These are phyloP conservation scores for Sturnus vulgaris DNA, from an alignment of 2,113 vertebrate genomes.

Conservation along the genomic window DNA sequence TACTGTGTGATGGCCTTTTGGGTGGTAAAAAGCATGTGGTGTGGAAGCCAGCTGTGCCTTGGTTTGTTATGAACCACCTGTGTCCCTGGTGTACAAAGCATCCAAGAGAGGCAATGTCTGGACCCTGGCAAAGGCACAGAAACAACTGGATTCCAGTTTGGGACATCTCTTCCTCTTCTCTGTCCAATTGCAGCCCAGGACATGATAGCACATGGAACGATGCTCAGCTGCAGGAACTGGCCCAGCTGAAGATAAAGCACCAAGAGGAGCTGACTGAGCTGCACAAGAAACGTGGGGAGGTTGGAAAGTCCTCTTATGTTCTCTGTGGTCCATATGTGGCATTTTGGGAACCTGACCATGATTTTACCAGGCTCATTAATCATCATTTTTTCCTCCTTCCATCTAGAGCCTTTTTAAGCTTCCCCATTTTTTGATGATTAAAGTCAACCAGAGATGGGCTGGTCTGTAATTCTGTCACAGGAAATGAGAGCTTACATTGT, in stretches of 20 bases:
- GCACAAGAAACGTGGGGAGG: conserved; percentile 97
- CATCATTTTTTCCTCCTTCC: neutral
- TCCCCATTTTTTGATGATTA: neutral
- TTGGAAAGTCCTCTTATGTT: conserved; percentile 16
- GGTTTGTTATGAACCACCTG: neutral
- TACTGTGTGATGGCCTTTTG: neutral
- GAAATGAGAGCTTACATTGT: neutral
- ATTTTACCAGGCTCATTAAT: neutral
- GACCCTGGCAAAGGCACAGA: neutral
- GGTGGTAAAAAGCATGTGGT: neutral
- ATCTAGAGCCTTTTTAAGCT: neutral
- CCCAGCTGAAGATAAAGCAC: conserved; percentile 90
- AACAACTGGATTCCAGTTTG: neutral
- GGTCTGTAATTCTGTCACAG: neutral
- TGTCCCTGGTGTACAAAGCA: neutral
- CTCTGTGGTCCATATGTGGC: fast-evolving
- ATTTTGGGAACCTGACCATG: neutral
- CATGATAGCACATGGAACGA: conserved; percentile 80
- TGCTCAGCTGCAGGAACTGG: conserved; percentile 87
- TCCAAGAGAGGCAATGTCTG: neutral
- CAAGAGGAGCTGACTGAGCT: conserved; percentile 96
- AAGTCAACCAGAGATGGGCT: neutral
- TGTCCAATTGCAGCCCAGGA: conserved; percentile 70
- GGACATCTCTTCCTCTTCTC: neutral
- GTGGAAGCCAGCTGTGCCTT: neutral